phyloP scores from a whole-genome alignment of 2,113 vertebrate species.

The Oreochromis niloticus region DNA sequence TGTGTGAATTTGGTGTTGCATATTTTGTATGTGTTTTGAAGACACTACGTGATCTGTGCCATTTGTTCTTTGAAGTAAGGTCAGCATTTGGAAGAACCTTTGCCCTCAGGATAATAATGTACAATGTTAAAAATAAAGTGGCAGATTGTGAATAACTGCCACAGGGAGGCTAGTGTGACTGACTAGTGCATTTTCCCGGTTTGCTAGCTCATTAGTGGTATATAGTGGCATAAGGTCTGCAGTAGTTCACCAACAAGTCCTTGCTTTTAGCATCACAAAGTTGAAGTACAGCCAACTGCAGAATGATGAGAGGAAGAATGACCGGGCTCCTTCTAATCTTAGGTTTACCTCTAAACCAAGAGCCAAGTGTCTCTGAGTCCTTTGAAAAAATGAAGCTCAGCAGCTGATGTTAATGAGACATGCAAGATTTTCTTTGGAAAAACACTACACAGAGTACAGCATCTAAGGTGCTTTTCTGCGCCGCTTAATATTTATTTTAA shows the following conservation, averaged over 20 bases:
- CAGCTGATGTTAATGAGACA: background rate
- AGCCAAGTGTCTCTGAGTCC: background rate
- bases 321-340: background rate
- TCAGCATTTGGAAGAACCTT: background rate
- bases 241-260: background rate
- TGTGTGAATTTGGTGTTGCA: background rate
- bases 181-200: background rate
- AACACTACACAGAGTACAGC: background rate
- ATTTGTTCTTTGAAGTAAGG: background rate
- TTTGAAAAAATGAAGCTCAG: background rate
- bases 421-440: background rate
- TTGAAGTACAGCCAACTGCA: background rate
- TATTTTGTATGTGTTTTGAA: background rate
- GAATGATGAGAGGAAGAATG: background rate
- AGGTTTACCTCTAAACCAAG: background rate
- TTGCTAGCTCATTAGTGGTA: background rate
- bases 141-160: background rate
- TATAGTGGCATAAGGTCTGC: background rate
- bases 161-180: background rate
- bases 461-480: background rate
- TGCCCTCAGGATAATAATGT: background rate
- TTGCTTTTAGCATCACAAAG: background rate
- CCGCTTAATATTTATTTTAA: background rate
- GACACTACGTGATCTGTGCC: background rate
- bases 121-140: background rate